A percentile compares a stretch with the other conserved stretches of the same genome.
Conservation (phyloP, 2,888 invertebrate species). For the Mechanitis mazaeus region DNA sequence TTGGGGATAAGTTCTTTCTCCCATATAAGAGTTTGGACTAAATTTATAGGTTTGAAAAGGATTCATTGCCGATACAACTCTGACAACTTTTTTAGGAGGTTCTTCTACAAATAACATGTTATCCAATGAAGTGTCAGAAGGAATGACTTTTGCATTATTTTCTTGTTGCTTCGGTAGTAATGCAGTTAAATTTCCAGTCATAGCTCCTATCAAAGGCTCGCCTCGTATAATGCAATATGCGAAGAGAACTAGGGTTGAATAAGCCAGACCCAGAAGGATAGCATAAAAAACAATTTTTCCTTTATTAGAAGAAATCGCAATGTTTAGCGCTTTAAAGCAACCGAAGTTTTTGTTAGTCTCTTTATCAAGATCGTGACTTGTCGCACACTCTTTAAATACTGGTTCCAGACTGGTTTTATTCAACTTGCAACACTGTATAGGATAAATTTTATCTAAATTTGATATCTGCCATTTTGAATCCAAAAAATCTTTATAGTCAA, state of each 20-base stretch:
- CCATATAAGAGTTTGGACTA: conserved; percentile 39
- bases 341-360: conserved; percentile 43
- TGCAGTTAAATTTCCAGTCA: conserved; percentile 37
- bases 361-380: conserved; percentile 31
- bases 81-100: conserved; percentile 54
- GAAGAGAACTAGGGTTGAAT: conserved; percentile 47
- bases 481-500: conserved; percentile 50
- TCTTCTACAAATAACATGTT: conserved; percentile 55
- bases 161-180: conserved; percentile 35
- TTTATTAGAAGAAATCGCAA: conserved; percentile 45
- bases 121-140: conserved; percentile 42
- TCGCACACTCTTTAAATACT: conserved; percentile 46
- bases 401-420: conserved; percentile 47
- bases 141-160: conserved; percentile 28
- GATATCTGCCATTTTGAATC: conserved; percentile 49
- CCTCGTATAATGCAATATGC: conserved; percentile 57
- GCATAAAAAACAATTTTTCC: conserved; percentile 48
- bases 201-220: conserved; percentile 46
- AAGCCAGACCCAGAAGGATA: conserved; percentile 38
- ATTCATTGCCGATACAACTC: conserved; percentile 56
- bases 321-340: conserved; percentile 49
- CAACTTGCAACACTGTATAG: conserved; percentile 55
- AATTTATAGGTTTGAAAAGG: conserved; percentile 56
- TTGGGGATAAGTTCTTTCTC: conserved; percentile 29
- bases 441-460: conserved; percentile 45